These are phyloP conservation scores for Tinea pellionella DNA, from an alignment of 2,888 invertebrate species.

Conservation along the genomic window DNA sequence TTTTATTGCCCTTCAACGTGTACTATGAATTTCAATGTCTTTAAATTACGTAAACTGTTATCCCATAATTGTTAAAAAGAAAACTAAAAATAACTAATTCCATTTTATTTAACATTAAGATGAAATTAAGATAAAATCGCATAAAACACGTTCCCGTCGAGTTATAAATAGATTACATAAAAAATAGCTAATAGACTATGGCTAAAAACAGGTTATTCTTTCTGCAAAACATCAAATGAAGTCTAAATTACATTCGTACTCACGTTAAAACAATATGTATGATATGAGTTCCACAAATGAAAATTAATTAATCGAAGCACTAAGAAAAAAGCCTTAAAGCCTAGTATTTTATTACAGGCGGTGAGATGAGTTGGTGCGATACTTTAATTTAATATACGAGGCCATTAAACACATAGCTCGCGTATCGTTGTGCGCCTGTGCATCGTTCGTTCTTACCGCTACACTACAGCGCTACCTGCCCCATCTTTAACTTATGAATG, in stretches of 20 bases:
- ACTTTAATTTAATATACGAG: slow-evolving; percentile 44
- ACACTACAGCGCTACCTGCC: background rate
- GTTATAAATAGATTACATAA: background rate
- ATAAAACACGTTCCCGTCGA: background rate
- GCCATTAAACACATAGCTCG: slow-evolving; percentile 19
- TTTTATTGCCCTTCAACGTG: slow-evolving; percentile 24
- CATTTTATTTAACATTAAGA: background rate
- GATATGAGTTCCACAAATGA: slow-evolving; percentile 32
- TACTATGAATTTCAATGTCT: background rate
- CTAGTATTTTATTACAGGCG: slow-evolving; percentile 35
- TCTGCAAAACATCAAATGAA: background rate
- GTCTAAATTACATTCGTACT: background rate
- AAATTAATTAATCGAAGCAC: slow-evolving; percentile 43
- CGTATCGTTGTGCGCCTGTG: slow-evolving; percentile 6
- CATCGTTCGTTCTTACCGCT: background rate
- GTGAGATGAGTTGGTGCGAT: slow-evolving; percentile 36
- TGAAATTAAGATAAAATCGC: too few relatives aligned
- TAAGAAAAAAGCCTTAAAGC: slow-evolving; percentile 1
- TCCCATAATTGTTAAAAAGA: background rate
- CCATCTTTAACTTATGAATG: background rate
- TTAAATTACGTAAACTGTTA: too few relatives aligned
- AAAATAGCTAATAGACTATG: background rate
- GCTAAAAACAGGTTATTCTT: background rate
- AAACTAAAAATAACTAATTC: background rate
- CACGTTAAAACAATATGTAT: background rate